Conservation (phyloP, 2,888 invertebrate genomes). For the Myopa tessellatipennis region DNA sequence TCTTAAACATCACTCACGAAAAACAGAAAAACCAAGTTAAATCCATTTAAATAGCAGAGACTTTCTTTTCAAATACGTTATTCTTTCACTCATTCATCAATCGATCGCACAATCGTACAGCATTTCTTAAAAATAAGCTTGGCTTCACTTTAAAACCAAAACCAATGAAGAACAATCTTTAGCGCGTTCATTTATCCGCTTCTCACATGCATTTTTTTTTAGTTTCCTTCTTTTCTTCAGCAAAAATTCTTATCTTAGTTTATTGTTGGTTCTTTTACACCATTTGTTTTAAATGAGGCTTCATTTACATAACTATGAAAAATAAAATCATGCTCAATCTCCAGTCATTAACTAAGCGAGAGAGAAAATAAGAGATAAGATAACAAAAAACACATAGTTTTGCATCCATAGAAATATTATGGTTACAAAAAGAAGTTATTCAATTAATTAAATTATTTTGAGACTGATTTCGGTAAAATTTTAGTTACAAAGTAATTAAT, state of each 20-base stretch:
- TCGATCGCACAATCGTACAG: neutral
- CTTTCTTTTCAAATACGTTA: slow-evolving; percentile 63
- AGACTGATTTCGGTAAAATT: no score
- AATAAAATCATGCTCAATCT: slow-evolving; percentile 42
- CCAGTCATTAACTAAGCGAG: slow-evolving; percentile 50
- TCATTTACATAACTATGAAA: slow-evolving; percentile 25
- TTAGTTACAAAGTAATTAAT: neutral
- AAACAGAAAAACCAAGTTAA: neutral
- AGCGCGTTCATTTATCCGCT: slow-evolving; percentile 11
- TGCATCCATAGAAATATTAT: slow-evolving; percentile 31
- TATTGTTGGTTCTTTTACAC: slow-evolving; percentile 10
- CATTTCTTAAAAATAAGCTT: neutral
- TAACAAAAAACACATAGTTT: slow-evolving; percentile 34
- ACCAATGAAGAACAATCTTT: neutral
- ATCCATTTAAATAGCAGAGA: slow-evolving; percentile 49
- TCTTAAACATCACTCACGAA: neutral
- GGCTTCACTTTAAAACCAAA: neutral
- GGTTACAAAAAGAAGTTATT: no score
- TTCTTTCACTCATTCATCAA: slow-evolving; percentile 6
- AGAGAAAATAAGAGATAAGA: slow-evolving; percentile 33
- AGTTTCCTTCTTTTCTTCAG: neutral
- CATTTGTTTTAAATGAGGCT: slow-evolving; percentile 20
- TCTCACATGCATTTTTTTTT: neutral
- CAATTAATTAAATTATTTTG: neutral
- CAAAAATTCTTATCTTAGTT: neutral